phyloP scores from a whole-genome alignment of 2,888 invertebrate species.

The Oegoconia quadripuncta region DNA sequence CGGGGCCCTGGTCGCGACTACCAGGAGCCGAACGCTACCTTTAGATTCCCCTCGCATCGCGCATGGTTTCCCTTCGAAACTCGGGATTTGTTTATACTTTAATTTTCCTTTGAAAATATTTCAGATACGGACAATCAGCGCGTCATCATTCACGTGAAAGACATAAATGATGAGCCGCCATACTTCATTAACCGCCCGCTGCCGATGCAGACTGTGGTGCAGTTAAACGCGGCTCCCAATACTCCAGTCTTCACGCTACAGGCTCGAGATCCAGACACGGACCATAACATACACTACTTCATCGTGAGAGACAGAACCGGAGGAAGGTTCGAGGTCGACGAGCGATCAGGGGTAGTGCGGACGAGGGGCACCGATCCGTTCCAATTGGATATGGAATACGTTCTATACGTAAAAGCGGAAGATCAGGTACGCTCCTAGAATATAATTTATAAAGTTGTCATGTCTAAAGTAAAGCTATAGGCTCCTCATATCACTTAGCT shows the following conservation, averaged over 20 bases:
- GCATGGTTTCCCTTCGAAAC: no score
- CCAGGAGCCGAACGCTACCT: no score
- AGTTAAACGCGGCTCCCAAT: constrained; percentile 96
- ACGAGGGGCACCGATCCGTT: constrained; percentile 95
- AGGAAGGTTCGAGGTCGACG: constrained; percentile 91
- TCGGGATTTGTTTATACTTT: background rate
- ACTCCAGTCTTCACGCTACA: constrained; percentile 98
- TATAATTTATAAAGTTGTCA: no score
- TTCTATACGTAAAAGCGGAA: constrained; percentile 96
- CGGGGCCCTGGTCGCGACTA: no score
- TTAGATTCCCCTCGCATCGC: no score
- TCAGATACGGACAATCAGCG: constrained; percentile 96
- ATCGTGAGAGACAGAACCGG: constrained; percentile 94
- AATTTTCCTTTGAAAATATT: no score
- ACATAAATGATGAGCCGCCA: constrained; percentile 98
- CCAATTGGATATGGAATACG: constrained; percentile 97
- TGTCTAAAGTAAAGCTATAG: no score
- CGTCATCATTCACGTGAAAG: constrained; percentile 95
- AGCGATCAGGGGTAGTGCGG: constrained; percentile 94
- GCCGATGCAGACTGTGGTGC: constrained; percentile 98
- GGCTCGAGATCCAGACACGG: constrained; percentile 97
- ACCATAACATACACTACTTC: constrained; percentile 97
- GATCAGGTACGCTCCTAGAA: constrained; percentile 83
- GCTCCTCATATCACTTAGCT: no score
- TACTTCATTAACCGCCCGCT: constrained; percentile 98